Evolutionary conservation across 2,797 vertebrate species (phyloP), one percentile per base, ranked within the genome.

Genomic region (Chiroxiphia lanceolata): DNA sequence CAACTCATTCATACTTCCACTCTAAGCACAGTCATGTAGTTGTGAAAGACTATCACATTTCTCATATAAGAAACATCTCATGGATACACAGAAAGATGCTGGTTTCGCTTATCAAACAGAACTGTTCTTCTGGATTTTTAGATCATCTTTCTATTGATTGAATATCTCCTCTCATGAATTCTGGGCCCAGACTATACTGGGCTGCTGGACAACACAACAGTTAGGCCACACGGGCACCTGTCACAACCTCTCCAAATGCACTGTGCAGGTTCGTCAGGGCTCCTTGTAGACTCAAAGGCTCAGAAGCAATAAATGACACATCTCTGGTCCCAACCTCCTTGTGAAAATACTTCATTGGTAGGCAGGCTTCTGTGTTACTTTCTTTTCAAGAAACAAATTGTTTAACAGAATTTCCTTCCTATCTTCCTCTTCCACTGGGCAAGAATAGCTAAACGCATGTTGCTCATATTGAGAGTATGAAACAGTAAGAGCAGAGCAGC

Each of bases 251-350:
- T 27, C 56, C 27, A 21, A 53, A 42, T 60, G 54, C 48, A 25
- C 22, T 8, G 5, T 5, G 20, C 0, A 1, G 5, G 25, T 69
- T 61, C 1, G 1, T 45, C 34, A 42, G 47, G 59, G 45, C 59
- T 79, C 59, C 50, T 10, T 0, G 1, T 11, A 45, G 38, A 61
- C 25, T 64, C 40, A 77, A 80, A 77, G 48, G 48, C 51, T 61
- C 69, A 51, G 64, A 83, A 74, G 27, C 26, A 23, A 15, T 29
- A 74, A 63, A 78, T 13, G 34, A 53, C 60, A 57, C 38, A 50
- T 26, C 36, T 60, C 44, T 25, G 34, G 78, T 44, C 36, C 18
- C 15, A 78, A 7, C 2, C 23, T 61, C 34, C 38, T 36, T 26
- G 9, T 38, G 36, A 34, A 89, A 89, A 61, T 13, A 53, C 34